Evolutionary conservation across 2,113 vertebrate genomes (phyloP).

Genomic region (Uria aalge): DNA sequence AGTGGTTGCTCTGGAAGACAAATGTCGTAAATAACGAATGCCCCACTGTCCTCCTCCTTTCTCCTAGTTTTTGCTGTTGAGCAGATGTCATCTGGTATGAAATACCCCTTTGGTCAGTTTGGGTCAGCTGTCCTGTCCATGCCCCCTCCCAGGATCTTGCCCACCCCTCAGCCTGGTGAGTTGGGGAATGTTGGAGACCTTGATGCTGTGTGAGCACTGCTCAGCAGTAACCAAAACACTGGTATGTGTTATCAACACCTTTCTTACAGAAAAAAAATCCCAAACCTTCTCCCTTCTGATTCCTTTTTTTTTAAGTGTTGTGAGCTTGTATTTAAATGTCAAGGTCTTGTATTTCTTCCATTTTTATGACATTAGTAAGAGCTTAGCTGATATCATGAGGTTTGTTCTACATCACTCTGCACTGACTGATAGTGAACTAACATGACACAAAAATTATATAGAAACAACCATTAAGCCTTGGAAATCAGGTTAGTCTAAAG

Average conservation of each 20-base stretch:
- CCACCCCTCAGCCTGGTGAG: background rate
- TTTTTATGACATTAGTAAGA: background rate
- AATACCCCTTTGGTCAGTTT: background rate
- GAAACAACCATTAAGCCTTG: background rate
- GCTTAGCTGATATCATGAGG: background rate
- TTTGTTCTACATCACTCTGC: background rate
- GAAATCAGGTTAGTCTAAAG: background rate
- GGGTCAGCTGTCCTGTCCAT: background rate
- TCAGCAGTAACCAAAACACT: background rate
- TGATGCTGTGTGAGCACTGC: background rate
- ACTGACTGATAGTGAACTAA: background rate
- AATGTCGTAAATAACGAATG: background rate
- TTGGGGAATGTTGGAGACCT: background rate
- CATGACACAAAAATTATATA: background rate
- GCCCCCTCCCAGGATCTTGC: background rate
- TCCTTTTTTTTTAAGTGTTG: background rate
- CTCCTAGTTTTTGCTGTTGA: background rate
- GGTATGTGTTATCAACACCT: background rate
- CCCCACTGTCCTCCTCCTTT: background rate
- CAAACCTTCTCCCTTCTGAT: background rate
- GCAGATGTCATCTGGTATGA: background rate
- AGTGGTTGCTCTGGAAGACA: background rate
- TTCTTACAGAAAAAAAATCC: background rate
- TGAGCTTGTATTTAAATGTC: background rate
- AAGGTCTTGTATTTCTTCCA: background rate